These are phyloP conservation scores for Nomada hirtipes DNA, from an alignment of 2,888 invertebrate species.

Conservation along the genomic window DNA sequence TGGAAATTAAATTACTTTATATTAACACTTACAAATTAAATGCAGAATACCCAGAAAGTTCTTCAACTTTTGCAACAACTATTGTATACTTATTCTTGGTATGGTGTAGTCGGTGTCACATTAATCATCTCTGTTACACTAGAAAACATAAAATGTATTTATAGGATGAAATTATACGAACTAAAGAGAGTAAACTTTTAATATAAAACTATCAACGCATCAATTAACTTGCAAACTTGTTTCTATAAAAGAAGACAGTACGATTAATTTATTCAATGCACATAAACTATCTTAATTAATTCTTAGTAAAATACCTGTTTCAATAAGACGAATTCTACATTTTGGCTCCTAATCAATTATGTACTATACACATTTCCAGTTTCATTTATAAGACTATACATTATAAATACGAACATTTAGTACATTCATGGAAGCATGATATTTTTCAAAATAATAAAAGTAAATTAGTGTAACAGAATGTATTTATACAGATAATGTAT, in stretches of 20 bases:
- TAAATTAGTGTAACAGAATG: neutral
- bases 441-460: slow-evolving; percentile 1
- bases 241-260: slow-evolving; percentile 33
- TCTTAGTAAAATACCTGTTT: neutral
- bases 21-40: slow-evolving; percentile 62
- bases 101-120: slow-evolving; percentile 94
- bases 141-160: slow-evolving; percentile 84
- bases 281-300: slow-evolving; percentile 23
- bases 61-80: slow-evolving; percentile 17
- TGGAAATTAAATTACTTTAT: neutral
- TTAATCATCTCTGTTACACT: slow-evolving; percentile 96
- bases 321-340: slow-evolving; percentile 7
- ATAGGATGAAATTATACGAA: slow-evolving; percentile 45
- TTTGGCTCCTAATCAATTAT: slow-evolving; percentile 34
- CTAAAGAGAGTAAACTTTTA: slow-evolving; percentile 37
- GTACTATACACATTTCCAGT: slow-evolving; percentile 50
- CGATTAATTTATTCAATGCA: slow-evolving; percentile 30
- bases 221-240: slow-evolving; percentile 33
- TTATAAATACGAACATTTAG: neutral
- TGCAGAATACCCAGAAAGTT: slow-evolving; percentile 49
- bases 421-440: neutral
- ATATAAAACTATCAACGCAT: slow-evolving; percentile 23
- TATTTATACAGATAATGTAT: neutral
- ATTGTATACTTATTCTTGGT: slow-evolving; percentile 84
- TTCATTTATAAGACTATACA: slow-evolving; percentile 15